These are phyloP conservation scores for Neostethus bicornis DNA, from an alignment of 2,797 vertebrate species.

Conservation along the genomic window DNA sequence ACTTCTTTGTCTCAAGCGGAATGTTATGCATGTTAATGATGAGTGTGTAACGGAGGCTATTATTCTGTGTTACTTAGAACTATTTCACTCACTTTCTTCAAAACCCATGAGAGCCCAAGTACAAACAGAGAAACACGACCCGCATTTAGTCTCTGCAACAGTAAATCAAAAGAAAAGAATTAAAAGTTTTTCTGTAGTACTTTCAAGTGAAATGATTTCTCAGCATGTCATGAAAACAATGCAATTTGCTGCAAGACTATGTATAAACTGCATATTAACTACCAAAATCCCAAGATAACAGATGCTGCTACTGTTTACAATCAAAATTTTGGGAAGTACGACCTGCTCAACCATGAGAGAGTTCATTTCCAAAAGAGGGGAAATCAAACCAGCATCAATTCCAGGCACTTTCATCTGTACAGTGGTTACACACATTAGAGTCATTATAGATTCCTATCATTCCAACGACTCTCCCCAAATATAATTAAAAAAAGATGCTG, in stretches of 20 bases:
- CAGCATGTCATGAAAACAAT: constrained; percentile 18
- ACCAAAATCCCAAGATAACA: constrained; percentile 41
- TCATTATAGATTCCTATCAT: constrained; percentile 53
- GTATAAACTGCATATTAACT: constrained; percentile 29
- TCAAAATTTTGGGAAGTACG: constrained; percentile 50
- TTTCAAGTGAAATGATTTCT: constrained; percentile 8
- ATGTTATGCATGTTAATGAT: constrained; percentile 75
- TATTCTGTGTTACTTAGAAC: constrained; percentile 64
- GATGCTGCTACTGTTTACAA: constrained; percentile 49
- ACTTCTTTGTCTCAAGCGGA: constrained; percentile 69
- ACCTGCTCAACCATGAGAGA: constrained; percentile 57
- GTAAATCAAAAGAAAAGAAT: constrained; percentile 44
- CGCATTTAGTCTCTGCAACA: constrained; percentile 33
- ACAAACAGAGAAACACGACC: constrained; percentile 35
- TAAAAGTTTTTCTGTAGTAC: constrained; percentile 18
- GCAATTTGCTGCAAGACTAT: constrained; percentile 28
- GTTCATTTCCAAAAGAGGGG: constrained; percentile 48
- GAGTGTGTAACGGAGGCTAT: constrained; percentile 69
- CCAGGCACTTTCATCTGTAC: constrained; percentile 44
- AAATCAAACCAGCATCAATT: constrained; percentile 60
- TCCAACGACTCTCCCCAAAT: constrained; percentile 22
- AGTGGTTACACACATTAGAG: constrained; percentile 47
- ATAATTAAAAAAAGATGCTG: constrained; percentile 14
- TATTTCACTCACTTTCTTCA: constrained; percentile 60
- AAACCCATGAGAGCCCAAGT: constrained; percentile 31